Evolutionary conservation across 2,113 vertebrate species (phyloP).

Genomic region (Upupa epops): DNA sequence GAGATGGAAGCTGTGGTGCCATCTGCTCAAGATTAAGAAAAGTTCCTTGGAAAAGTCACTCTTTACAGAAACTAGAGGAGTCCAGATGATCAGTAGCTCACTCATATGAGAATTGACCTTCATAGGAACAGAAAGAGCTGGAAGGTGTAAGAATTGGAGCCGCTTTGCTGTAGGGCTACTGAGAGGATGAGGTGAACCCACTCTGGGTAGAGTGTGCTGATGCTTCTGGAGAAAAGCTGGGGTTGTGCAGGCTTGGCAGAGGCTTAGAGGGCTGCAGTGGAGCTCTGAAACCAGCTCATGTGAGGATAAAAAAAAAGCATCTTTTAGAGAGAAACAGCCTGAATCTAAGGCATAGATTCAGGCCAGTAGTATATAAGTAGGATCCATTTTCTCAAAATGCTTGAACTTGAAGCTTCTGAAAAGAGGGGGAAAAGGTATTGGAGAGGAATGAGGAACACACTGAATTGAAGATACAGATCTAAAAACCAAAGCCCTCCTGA

Average conservation of each 20-base stretch:
- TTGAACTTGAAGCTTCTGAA: constrained; percentile 5
- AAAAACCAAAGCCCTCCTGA: not conserved
- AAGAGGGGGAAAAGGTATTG: not conserved
- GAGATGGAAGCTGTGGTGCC: not conserved
- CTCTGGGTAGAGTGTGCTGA: not conserved
- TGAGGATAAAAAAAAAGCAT: not conserved
- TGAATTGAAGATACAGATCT: not conserved
- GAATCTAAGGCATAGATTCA: not conserved
- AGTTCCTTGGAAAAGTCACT: not conserved
- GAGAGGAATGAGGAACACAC: constrained; percentile 24
- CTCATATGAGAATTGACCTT: not conserved
- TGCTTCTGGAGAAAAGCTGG: not conserved
- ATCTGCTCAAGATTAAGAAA: not conserved
- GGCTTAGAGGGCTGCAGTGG: not conserved
- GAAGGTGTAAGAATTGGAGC: not conserved
- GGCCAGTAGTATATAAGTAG: not conserved
- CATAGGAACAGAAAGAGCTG: not conserved
- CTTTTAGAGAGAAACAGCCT: not conserved
- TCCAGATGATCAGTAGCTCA: not conserved
- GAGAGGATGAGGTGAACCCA: not conserved
- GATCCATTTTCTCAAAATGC: not conserved
- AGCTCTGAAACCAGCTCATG: not conserved
- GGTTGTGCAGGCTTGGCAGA: not conserved
- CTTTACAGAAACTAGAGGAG: not conserved
- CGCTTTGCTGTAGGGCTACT: not conserved